These are phyloP conservation scores for Dorcus parallelipipedus DNA, from an alignment of 2,888 invertebrate genomes.

Conservation along the genomic window DNA sequence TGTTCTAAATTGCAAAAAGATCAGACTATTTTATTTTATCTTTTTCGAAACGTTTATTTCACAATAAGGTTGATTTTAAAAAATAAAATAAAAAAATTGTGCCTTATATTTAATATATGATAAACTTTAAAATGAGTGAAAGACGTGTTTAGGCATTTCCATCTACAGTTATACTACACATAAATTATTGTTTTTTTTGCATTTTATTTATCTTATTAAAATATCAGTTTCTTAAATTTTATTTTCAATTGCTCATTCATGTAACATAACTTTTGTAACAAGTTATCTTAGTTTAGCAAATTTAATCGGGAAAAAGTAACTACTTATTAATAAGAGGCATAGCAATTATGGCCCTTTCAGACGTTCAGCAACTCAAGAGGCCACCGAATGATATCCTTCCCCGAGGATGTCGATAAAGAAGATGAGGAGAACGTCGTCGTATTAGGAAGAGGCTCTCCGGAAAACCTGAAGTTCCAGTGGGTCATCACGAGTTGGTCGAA, in stretches of 20 bases:
- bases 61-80: no score
- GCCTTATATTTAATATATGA: no score
- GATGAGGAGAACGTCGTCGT: constrained; percentile 28
- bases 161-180: no score
- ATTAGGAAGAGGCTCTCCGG: constrained; percentile 35
- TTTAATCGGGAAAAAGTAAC: constrained; percentile 14
- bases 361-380: constrained; percentile 67
- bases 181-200: no score
- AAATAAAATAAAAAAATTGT: no score
- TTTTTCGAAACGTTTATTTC: no score
- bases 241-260: background rate
- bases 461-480: constrained; percentile 70
- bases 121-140: no score
- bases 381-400: constrained; percentile 60
- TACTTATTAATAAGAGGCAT: constrained; percentile 51
- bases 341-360: constrained; percentile 84
- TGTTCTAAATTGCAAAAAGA: no score
- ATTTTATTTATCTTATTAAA: background rate
- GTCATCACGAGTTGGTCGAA: constrained; percentile 79
- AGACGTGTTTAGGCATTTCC: no score
- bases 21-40: no score
- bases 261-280: background rate
- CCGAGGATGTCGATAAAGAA: constrained; percentile 27
- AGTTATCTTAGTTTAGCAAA: background rate
- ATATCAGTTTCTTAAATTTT: background rate